Evolutionary conservation across 2,113 vertebrate genomes (phyloP), one percentile per base, ranked within the genome.

Genomic region (Lepus europaeus): DNA sequence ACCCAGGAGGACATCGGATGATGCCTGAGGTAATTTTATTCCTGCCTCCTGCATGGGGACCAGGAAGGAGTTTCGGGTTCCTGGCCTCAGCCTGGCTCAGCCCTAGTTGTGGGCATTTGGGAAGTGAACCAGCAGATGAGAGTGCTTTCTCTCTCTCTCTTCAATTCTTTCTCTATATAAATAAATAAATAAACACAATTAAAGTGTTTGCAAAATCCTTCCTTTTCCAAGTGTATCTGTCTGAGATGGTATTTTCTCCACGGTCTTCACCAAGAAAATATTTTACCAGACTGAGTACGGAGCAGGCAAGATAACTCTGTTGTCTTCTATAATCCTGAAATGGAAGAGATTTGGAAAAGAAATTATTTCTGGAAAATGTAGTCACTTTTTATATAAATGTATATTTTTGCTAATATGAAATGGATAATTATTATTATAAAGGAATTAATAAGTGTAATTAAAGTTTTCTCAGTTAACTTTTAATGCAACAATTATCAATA

Each of bases 361-460:
- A 88, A 84, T 63, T 56, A 89, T 22, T 49, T 91, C 17, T 92
- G 14, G 13, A 88, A 89, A 91, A 80, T 59, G 39, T 12, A 91
- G n/a, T 39, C 61, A 20, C 23, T 69, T 86, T 84, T 82, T 39
- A 53, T 61, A 68, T 64, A 69, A 33, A 68, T 63, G 69, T 0
- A 49, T 45, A 88, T 68, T 64, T 94, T 76, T 80, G 39, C 51
- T 81, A 87, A 74, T 74, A 69, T 56, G 33, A 1, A 82, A 76
- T 19, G 31, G 29, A 25, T 72, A 56, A 20, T 49, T 82, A 7
- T 69, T 83, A 82, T 73, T 89, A 73, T 78, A 29, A 87, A 74
- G 2, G 13, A 91, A 92, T 80, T 76, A 89, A 31, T 56, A 68
- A 72, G 53, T 22, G 72, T 63, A 72, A 33, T 89, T 81, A 36